These are phyloP conservation scores for Calameuta idolon DNA, from an alignment of 2,888 invertebrate species.

Conservation along the genomic window DNA sequence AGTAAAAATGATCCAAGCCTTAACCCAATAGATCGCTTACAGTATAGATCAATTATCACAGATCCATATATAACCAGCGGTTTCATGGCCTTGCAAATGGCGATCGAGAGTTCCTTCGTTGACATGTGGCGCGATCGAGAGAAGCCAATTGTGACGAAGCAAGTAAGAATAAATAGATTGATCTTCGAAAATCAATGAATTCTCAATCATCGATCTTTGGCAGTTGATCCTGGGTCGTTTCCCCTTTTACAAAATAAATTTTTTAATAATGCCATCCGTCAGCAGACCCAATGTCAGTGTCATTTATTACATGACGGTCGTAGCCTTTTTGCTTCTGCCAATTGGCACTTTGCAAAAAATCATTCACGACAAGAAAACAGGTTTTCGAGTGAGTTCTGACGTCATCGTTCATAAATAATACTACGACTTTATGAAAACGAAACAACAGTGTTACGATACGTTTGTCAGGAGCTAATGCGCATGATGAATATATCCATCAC, in stretches of 20 bases:
- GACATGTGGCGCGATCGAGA: conserved; percentile 29
- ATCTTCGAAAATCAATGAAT: background rate
- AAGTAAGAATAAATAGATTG: conserved; percentile 7
- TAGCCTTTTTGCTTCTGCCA: conserved; percentile 33
- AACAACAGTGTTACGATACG: background rate
- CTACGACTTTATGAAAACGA: background rate
- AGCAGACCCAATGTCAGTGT: conserved; percentile 33
- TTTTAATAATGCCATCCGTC: conserved; percentile 29
- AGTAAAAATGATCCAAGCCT: background rate
- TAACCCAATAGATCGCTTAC: background rate
- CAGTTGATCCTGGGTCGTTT: conserved; percentile 34
- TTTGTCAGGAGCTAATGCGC: conserved; percentile 34
- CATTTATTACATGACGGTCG: conserved; percentile 35
- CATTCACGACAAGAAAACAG: conserved; percentile 36
- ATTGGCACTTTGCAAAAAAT: conserved; percentile 28
- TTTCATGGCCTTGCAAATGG: conserved; percentile 38
- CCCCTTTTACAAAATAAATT: conserved; percentile 29
- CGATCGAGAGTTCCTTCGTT: conserved; percentile 34
- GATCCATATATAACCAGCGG: conserved; percentile 37
- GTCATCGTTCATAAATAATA: background rate
- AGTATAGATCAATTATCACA: conserved; percentile 13
- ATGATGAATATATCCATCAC: conserved; percentile 26
- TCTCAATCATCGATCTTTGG: background rate
- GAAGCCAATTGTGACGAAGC: background rate
- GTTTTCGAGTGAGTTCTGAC: conserved; percentile 32